These are phyloP conservation scores for Amphimallon solstitiale DNA, from an alignment of 2,888 invertebrate species.

Conservation along the genomic window DNA sequence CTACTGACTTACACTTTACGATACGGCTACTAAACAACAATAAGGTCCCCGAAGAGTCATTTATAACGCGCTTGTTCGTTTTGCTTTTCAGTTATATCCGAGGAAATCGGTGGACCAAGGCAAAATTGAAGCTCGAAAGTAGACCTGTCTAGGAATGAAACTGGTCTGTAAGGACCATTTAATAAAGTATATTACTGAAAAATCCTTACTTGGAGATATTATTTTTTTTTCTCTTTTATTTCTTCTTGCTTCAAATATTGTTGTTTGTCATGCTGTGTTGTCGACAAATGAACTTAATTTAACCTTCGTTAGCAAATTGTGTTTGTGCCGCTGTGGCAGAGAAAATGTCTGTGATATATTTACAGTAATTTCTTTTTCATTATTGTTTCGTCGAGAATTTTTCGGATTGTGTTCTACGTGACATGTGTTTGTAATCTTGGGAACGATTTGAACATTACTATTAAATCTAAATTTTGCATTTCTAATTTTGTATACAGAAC, in stretches of 20 bases:
- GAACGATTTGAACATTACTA: no score
- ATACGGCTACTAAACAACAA: constrained; percentile 21
- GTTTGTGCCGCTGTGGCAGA: constrained; percentile 1
- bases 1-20: constrained; percentile 17
- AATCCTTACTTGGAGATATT: constrained; percentile 7
- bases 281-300: constrained; percentile 22
- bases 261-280: background rate
- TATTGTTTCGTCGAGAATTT: no score
- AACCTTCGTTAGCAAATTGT: constrained; percentile 22
- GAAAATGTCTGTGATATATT: no score
- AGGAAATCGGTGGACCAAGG: background rate
- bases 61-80: constrained; percentile 22
- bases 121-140: background rate
- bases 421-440: no score
- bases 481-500: no score
- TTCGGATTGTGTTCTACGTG: no score
- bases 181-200: constrained; percentile 1
- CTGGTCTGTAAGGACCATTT: background rate
- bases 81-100: constrained; percentile 18
- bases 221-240: background rate
- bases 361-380: no score
- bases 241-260: background rate
- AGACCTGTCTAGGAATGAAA: no score
- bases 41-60: constrained; percentile 6
- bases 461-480: no score